Evolutionary conservation across 1,140 invertebrate genomes (phyloP).

Genomic region (Drosophila quadrilineata): DNA sequence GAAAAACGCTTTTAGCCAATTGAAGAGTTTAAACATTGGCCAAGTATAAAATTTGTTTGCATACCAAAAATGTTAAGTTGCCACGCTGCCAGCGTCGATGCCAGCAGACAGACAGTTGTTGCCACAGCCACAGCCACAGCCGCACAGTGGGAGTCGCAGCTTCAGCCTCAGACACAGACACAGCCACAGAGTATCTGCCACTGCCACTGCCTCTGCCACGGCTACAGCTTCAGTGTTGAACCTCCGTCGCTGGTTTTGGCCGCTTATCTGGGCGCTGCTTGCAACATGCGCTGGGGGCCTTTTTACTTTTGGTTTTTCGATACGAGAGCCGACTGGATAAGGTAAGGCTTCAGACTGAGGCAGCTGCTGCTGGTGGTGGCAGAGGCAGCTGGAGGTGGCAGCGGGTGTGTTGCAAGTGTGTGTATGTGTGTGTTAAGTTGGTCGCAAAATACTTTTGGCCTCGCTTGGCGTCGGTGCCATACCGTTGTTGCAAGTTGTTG

Average conservation of each 20-base stretch:
- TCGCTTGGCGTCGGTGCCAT: constrained; percentile 69
- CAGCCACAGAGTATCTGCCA: constrained; percentile 45
- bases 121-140: background rate
- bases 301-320: constrained; percentile 78
- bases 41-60: constrained; percentile 80
- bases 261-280: constrained; percentile 71
- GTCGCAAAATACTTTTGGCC: constrained; percentile 74
- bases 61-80: constrained; percentile 72
- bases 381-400: constrained; percentile 6
- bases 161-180: background rate
- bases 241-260: constrained; percentile 40
- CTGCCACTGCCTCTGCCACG: constrained; percentile 29
- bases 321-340: constrained; percentile 54
- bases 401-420: constrained; percentile 51
- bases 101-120: constrained; percentile 10
- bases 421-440: constrained; percentile 62
- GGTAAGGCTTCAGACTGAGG: constrained; percentile 4
- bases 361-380: background rate
- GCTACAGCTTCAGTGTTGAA: constrained; percentile 24
- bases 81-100: constrained; percentile 37
- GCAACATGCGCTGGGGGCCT: constrained; percentile 71
- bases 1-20: constrained; percentile 69
- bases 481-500: constrained; percentile 37
- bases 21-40: constrained; percentile 80
- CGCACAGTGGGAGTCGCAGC: constrained; percentile 1